A percentile compares a stretch with the other conserved stretches of the same genome.
phyloP scores from a whole-genome alignment of 2,113 vertebrate genomes.

The zebrafish (Danio rerio) region DNA sequence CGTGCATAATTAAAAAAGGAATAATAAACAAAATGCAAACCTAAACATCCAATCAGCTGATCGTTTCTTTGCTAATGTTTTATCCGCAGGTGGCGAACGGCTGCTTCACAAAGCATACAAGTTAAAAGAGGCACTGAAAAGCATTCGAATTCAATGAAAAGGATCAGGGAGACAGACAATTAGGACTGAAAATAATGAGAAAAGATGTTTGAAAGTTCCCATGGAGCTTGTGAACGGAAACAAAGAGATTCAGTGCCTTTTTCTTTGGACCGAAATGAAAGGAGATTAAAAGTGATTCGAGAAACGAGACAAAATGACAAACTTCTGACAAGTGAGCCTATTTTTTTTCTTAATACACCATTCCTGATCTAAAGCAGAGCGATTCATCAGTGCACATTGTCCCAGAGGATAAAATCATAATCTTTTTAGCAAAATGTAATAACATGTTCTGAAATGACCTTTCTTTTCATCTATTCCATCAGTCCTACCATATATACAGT shows the following conservation, averaged over 20 bases:
- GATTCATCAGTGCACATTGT: background rate
- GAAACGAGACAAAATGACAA: background rate
- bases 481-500: background rate
- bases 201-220: background rate
- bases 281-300: background rate
- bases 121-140: background rate
- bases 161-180: background rate
- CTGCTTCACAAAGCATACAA: background rate
- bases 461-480: background rate
- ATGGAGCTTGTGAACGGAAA: background rate
- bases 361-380: background rate
- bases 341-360: background rate
- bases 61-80: background rate
- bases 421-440: background rate
- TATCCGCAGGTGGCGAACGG: background rate
- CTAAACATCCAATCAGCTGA: constrained; percentile 10
- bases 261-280: background rate
- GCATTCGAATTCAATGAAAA: background rate
- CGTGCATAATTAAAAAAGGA: constrained; percentile 7
- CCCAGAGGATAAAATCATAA: background rate
- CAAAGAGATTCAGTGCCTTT: background rate
- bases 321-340: background rate
- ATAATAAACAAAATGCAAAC: background rate
- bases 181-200: background rate
- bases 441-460: background rate